A percentile compares a stretch with the other conserved stretches of the same genome.
phyloP scores from a whole-genome alignment of 2,113 vertebrate species.

The Hemibagrus wyckioides region DNA sequence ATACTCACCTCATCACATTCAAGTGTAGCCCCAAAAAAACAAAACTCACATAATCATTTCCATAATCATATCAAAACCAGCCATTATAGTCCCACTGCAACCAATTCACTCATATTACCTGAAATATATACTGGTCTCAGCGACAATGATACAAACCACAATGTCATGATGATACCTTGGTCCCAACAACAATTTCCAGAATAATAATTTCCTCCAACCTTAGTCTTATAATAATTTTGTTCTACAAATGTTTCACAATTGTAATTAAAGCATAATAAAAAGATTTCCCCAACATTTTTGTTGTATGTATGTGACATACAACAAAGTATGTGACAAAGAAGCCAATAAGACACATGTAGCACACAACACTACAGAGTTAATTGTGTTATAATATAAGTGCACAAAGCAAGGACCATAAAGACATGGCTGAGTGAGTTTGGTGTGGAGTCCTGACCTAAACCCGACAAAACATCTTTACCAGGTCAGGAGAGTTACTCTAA shows the following conservation, averaged over 20 bases:
- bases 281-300: background rate
- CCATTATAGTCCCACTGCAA: background rate
- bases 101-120: background rate
- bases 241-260: background rate
- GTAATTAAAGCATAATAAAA: background rate
- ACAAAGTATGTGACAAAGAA: background rate
- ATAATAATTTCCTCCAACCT: background rate
- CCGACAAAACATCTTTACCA: too few species aligned
- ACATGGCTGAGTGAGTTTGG: too few species aligned
- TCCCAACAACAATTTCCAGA: background rate
- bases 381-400: too few species aligned
- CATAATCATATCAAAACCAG: background rate
- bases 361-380: background rate
- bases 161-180: background rate
- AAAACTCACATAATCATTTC: background rate
- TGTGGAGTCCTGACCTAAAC: too few species aligned
- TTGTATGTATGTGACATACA: too few species aligned
- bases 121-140: background rate
- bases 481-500: too few species aligned
- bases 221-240: background rate
- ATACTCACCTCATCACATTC: background rate
- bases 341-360: background rate
- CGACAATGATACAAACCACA: background rate
- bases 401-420: too few species aligned
- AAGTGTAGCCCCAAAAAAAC: background rate